Conservation (phyloP, 2,888 invertebrate species). For the Petrophora chlorosata region DNA sequence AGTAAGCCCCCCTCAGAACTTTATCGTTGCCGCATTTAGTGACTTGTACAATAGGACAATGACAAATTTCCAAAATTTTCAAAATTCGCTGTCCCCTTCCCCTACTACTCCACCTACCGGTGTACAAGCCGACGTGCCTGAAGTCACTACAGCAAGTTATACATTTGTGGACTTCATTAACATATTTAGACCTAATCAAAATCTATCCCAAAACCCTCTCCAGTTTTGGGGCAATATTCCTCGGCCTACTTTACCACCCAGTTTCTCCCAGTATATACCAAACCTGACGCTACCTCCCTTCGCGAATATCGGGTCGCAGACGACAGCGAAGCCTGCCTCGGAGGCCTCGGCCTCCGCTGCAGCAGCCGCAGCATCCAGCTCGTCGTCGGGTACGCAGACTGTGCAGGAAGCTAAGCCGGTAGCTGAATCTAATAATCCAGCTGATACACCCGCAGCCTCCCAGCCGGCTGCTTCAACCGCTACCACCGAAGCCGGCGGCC, state of each 20-base stretch:
- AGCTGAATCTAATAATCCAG: slow-evolving; percentile 4
- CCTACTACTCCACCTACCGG: slow-evolving; percentile 1
- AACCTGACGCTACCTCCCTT: no score
- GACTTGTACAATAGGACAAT: neutral
- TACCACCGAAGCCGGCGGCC: slow-evolving; percentile 39
- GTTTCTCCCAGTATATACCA: no score
- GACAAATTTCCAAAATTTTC: neutral
- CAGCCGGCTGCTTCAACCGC: slow-evolving; percentile 15
- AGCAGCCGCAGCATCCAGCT: slow-evolving; percentile 9
- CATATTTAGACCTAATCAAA: no score
- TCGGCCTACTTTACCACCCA: no score
- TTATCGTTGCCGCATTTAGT: neutral
- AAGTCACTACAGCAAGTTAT: neutral
- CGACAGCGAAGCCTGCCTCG: slow-evolving; percentile 6
- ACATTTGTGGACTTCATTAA: no score
- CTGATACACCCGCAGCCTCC: neutral
- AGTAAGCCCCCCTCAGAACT: neutral
- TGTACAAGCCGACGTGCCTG: slow-evolving; percentile 25
- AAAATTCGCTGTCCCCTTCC: neutral
- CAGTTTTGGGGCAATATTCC: no score
- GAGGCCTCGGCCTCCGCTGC: neutral
- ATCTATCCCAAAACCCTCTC: no score
- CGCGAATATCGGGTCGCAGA: no score
- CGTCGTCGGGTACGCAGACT: no score
- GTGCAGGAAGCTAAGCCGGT: slow-evolving; percentile 3